Percentiles rank a stretch among this genome's conserved stretches.
Conservation (phyloP, 2,888 invertebrate genomes). For the Odontomyia ornata region DNA sequence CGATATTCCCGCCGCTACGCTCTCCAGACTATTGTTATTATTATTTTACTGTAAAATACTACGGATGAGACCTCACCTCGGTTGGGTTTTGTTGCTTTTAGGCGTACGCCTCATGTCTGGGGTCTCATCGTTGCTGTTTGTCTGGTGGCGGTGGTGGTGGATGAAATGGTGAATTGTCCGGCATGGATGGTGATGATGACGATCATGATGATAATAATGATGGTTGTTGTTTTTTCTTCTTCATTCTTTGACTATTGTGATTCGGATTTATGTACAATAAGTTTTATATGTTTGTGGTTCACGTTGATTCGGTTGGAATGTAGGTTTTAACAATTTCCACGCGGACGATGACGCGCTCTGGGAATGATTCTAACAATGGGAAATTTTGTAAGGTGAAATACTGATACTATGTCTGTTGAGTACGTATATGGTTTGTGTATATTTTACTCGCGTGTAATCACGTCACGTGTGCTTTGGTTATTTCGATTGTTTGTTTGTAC, state of each 20-base stretch:
- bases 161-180: slow-evolving; percentile 29
- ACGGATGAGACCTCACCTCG: background rate
- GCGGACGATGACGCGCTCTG: slow-evolving; percentile 9
- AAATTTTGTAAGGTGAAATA: slow-evolving; percentile 31
- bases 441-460: background rate
- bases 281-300: background rate
- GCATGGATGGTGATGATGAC: slow-evolving; percentile 28
- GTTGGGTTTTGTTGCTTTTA: background rate
- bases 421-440: background rate
- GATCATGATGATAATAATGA: slow-evolving; percentile 30
- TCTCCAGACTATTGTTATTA: slow-evolving; percentile 21
- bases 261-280: background rate
- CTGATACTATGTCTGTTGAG: background rate
- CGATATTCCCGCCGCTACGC: slow-evolving; percentile 1
- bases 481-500: slow-evolving; percentile 15
- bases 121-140: background rate
- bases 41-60: slow-evolving; percentile 18
- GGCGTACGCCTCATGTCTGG: background rate
- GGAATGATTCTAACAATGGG: slow-evolving; percentile 4
- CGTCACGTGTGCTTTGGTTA: slow-evolving; percentile 10
- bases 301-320: background rate
- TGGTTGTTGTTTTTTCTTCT: background rate
- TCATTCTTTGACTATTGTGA: slow-evolving; percentile 30
- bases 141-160: slow-evolving; percentile 4
- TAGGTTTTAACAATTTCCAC: slow-evolving; percentile 2